Base-by-base conservation (phyloP, 2,888 invertebrate species). In the Dicyrtomina minuta region DNA sequence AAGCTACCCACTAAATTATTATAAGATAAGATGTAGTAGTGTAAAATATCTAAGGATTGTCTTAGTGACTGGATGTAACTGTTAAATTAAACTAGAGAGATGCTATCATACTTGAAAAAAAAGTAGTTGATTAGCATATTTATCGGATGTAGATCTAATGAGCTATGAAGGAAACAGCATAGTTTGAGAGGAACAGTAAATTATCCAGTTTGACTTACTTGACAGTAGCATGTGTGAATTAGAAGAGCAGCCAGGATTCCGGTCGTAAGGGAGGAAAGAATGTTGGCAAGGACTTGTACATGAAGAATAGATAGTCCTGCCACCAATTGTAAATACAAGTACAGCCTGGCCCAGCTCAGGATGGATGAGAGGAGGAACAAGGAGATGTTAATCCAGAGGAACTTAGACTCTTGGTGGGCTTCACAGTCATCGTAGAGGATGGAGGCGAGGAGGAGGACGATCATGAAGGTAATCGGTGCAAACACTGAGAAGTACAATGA, bases 341-440 rank as follows among this genome's bases (percentile, higher is more conserved):
- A 70, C 3, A 69, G 15, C 53, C 70, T 70, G 20, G 70, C 43
- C 59, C 65, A 65, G 51, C 68, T 70, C 49, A 75, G 24, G 13
- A 74, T 27, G 15, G 65, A 58, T 10, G 74, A 62, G 44, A 71
- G 20, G 46, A 69, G 33, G 59, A 71, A 73, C 62, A 74, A 74
- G 22, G 70, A 39, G 56, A 75, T 71, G 65, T 73, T 74, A 56
- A 77, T 43, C 49, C 66, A 62, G 27, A 77, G 71, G 56, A 66
- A 72, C 56, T 70, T 72, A 17, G 73, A 51, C n/a, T 70, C 66
- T 64, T 70, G 68, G 43, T 27, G 33, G 13, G 51, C 43, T 65
- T 77, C 77, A 43, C 69, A 66, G 24, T 71, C 51, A 41, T 74
- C 75, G 66, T 73, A 77, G 64, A 77, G 71, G 27, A 65, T 8